Conservation (phyloP, 2,113 vertebrate species). For the Oreocharis arfaki region DNA sequence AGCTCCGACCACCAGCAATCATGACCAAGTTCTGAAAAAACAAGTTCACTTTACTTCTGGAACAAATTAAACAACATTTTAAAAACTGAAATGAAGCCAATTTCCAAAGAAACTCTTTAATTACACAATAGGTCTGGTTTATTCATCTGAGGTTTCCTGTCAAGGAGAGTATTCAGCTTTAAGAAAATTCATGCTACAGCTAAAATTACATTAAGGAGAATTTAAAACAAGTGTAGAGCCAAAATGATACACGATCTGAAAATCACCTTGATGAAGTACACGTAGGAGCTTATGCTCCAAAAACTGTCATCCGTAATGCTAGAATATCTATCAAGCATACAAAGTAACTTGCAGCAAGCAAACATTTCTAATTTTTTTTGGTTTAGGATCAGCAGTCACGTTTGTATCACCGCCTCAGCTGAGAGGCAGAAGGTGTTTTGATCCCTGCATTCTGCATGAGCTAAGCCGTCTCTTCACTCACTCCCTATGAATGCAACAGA, state of each 20-base stretch:
- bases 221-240: background rate
- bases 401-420: background rate
- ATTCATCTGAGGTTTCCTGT: background rate
- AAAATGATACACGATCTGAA: background rate
- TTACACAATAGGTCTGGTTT: background rate
- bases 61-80: background rate
- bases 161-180: background rate
- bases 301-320: background rate
- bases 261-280: conserved; percentile 1
- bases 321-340: background rate
- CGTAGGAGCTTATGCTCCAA: background rate
- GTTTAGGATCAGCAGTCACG: background rate
- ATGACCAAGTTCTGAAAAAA: background rate
- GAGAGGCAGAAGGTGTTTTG: background rate
- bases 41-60: conserved; percentile 8
- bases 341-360: background rate
- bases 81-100: conserved; percentile 13
- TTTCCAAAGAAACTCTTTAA: conserved; percentile 5
- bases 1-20: background rate
- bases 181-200: background rate
- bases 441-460: background rate
- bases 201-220: background rate
- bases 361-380: background rate
- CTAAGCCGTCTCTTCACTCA: background rate
- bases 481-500: background rate